Percentiles rank a stretch among this genome's conserved stretches.
phyloP scores from a whole-genome alignment of 2,797 vertebrate species.

The Sebastes oblongus region DNA sequence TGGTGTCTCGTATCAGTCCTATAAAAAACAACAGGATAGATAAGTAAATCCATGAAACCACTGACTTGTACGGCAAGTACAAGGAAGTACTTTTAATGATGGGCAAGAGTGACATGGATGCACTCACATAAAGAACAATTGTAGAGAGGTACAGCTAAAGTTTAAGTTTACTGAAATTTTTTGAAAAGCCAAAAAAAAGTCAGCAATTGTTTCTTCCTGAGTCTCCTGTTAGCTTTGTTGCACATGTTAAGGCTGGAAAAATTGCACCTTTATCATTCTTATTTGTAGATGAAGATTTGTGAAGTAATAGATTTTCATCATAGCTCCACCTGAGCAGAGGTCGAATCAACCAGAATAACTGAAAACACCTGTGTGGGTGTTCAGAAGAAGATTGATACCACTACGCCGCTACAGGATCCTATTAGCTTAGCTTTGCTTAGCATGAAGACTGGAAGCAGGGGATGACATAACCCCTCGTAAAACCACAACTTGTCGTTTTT shows the following conservation, averaged over 20 bases:
- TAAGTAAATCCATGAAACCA: not conserved
- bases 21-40: not conserved
- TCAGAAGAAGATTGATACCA: no score
- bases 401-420: no score
- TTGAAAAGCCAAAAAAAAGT: not conserved
- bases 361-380: not conserved
- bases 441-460: no score
- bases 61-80: not conserved
- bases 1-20: not conserved
- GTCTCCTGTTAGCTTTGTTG: not conserved
- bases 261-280: no score
- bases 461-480: no score
- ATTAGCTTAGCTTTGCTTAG: no score
- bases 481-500: no score
- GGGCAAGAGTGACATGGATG: not conserved
- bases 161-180: not conserved
- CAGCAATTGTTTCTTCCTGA: not conserved
- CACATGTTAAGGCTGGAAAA: no score
- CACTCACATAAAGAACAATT: not conserved
- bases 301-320: no score
- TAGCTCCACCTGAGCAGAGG: no score
- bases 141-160: not conserved
- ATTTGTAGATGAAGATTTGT: no score
- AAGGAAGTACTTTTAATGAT: not conserved
- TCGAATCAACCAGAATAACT: not conserved